Percentiles rank a stretch among this genome's conserved stretches.
These are phyloP conservation scores for Pogonocherus hispidulus DNA, from an alignment of 2,888 invertebrate species.

Conservation along the genomic window DNA sequence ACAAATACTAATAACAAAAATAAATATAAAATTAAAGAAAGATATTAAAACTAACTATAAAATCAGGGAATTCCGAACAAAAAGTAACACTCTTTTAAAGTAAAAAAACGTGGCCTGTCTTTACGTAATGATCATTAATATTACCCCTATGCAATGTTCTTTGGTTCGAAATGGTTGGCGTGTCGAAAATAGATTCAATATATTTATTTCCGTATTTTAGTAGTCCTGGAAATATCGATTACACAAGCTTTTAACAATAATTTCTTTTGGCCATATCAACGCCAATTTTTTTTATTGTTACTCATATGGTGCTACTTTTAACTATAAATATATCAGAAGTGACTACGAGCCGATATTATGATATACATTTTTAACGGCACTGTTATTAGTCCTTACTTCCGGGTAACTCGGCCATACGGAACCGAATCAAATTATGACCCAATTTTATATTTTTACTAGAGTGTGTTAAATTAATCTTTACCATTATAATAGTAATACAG, in stretches of 20 bases:
- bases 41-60: no score
- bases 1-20: no score
- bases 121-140: no score
- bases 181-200: not conserved
- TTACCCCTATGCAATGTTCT: not conserved
- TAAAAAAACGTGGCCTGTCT: no score
- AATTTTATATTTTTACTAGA: no score
- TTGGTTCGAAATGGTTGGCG: not conserved
- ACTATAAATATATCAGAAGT: conserved; percentile 3
- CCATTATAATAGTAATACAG: conserved; percentile 1
- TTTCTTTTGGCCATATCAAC: conserved; percentile 34
- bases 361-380: conserved; percentile 1
- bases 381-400: conserved; percentile 11
- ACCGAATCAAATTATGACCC: conserved; percentile 12
- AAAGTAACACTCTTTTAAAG: no score
- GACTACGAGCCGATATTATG: not conserved
- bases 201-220: conserved; percentile 28
- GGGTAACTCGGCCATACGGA: conserved; percentile 11
- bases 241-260: conserved; percentile 52
- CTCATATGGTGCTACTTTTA: conserved; percentile 4
- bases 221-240: conserved; percentile 54
- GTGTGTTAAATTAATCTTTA: not conserved
- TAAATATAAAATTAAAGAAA: no score
- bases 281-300: conserved; percentile 23
- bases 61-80: no score